Conservation (phyloP, 2,113 vertebrate species). For the Sinocyclocheilus rhinocerous region DNA sequence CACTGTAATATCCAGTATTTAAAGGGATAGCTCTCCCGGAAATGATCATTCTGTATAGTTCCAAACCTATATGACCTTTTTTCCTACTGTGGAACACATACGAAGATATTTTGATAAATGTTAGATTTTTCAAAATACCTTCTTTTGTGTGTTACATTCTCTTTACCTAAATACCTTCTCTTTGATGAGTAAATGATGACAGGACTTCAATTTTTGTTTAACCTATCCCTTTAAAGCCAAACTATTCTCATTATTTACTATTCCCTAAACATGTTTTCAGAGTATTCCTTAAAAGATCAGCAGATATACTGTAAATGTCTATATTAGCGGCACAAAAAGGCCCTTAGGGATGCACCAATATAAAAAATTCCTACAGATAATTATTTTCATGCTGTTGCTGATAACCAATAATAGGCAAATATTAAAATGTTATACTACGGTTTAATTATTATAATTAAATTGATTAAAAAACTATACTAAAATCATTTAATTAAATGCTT, state of each 20-base stretch:
- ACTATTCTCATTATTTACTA: not conserved
- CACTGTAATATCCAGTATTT: slow-evolving; percentile 45
- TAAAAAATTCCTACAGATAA: not conserved
- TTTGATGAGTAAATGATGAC: not conserved
- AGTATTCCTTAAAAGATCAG: not conserved
- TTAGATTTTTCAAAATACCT: too few relatives aligned
- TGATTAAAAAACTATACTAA: not conserved
- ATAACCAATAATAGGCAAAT: not conserved
- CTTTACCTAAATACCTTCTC: too few relatives aligned
- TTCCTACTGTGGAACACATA: not conserved
- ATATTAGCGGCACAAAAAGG: not conserved
- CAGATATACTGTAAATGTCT: not conserved
- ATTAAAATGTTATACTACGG: not conserved
- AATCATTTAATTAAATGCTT: not conserved
- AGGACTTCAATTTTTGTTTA: too few relatives aligned
- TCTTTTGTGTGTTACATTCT: too few relatives aligned
- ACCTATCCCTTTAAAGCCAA: too few relatives aligned
- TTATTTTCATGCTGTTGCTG: not conserved
- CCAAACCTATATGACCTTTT: not conserved
- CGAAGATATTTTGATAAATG: too few relatives aligned
- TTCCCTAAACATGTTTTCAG: not conserved
- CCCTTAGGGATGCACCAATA: not conserved
- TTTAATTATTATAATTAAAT: not conserved
- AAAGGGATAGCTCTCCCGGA: not conserved
- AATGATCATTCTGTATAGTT: not conserved